Conservation (phyloP, 2,888 invertebrate genomes). For the Ormyrus nitidulus region DNA sequence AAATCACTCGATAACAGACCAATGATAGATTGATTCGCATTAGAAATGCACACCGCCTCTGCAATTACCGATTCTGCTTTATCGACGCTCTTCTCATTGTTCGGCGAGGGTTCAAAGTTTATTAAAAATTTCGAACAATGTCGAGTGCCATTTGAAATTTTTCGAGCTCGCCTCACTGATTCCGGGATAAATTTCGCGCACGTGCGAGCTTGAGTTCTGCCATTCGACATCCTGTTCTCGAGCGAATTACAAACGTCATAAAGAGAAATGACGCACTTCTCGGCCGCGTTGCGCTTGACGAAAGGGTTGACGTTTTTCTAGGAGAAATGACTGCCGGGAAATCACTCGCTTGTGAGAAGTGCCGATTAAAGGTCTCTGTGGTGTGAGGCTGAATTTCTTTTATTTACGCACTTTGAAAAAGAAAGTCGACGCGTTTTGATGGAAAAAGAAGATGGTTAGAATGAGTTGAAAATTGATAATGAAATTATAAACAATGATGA, state of each 20-base stretch:
- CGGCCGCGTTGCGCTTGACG: not conserved
- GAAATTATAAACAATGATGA: not conserved
- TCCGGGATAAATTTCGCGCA: too few species aligned
- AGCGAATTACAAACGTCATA: conserved; percentile 1
- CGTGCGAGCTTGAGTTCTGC: too few species aligned
- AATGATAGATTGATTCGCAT: too few species aligned
- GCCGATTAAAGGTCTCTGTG: conserved; percentile 39
- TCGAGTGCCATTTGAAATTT: too few species aligned
- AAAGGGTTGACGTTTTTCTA: not conserved
- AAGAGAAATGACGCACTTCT: conserved; percentile 23
- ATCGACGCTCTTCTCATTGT: too few species aligned
- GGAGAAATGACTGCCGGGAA: conserved; percentile 1
- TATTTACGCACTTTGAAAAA: conserved; percentile 9
- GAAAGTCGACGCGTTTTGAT: conserved; percentile 18
- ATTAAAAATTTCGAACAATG: too few species aligned
- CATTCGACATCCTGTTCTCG: not conserved
- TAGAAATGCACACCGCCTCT: too few species aligned
- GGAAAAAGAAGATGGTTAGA: not conserved
- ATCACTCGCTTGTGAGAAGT: conserved; percentile 45
- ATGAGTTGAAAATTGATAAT: not conserved
- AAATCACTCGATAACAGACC: too few species aligned
- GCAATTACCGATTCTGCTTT: too few species aligned
- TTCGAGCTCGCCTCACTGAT: too few species aligned
- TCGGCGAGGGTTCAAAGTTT: too few species aligned
- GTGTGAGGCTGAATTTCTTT: not conserved